Conservation (phyloP, 2,113 vertebrate genomes). For the Genyomyrus donnyi region DNA sequence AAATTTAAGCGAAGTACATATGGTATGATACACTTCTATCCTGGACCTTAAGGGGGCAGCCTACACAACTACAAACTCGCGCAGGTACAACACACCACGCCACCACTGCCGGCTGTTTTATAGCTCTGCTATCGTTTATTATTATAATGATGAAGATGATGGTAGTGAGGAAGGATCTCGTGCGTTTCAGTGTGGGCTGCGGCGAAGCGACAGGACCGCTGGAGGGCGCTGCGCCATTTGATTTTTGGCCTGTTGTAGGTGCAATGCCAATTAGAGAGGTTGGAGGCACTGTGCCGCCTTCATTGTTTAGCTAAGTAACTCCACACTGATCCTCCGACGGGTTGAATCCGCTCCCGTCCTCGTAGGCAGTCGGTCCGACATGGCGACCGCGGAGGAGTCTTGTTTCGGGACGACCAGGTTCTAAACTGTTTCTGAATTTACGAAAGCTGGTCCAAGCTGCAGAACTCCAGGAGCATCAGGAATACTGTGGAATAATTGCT, state of each 20-base stretch:
- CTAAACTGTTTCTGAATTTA: slow-evolving; percentile 30
- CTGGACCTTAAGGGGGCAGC: neutral
- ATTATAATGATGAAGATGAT: neutral
- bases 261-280: slow-evolving; percentile 29
- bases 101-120: neutral
- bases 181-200: neutral
- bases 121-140: neutral
- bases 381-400: slow-evolving; percentile 57
- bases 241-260: neutral
- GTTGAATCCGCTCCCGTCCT: slow-evolving; percentile 50
- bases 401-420: slow-evolving; percentile 24
- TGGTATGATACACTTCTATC: neutral
- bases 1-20: neutral
- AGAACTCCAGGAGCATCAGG: neutral
- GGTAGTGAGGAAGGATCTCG: neutral
- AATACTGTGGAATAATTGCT: slow-evolving; percentile 21
- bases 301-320: slow-evolving; percentile 46
- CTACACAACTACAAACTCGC: neutral
- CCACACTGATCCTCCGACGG: slow-evolving; percentile 46
- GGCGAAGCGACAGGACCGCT: neutral
- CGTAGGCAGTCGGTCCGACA: slow-evolving; percentile 57
- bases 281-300: slow-evolving; percentile 54
- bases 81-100: neutral
- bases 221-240: neutral
- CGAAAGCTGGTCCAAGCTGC: neutral